Evolutionary conservation across 2,888 invertebrate genomes (phyloP).

Genomic region (Scaptomyza tumidula): DNA sequence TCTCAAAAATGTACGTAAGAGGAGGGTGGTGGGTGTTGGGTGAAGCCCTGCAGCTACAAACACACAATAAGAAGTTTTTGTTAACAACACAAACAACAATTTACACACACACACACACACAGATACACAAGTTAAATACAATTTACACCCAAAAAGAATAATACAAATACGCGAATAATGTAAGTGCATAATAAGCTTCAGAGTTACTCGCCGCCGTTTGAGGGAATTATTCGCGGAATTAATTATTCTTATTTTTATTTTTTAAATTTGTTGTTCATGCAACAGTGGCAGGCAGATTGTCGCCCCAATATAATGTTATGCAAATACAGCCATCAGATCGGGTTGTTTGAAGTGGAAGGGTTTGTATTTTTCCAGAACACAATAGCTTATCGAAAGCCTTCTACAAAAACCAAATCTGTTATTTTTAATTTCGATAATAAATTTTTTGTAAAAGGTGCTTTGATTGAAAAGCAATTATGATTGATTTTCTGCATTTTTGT

Average conservation of each 20-base stretch:
- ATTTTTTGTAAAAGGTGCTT: slow-evolving; percentile 27
- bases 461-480: slow-evolving; percentile 32
- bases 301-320: slow-evolving; percentile 18
- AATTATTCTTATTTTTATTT: not conserved
- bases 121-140: slow-evolving; percentile 16
- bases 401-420: slow-evolving; percentile 22
- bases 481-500: slow-evolving; percentile 22
- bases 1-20: slow-evolving; percentile 64
- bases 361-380: slow-evolving; percentile 48
- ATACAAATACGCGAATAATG: slow-evolving; percentile 56
- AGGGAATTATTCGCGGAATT: slow-evolving; percentile 51
- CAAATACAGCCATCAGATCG: slow-evolving; percentile 37
- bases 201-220: slow-evolving; percentile 32
- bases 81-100: slow-evolving; percentile 31
- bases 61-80: slow-evolving; percentile 24
- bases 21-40: slow-evolving; percentile 2
- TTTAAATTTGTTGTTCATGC: slow-evolving; percentile 5
- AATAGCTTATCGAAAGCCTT: slow-evolving; percentile 60
- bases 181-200: slow-evolving; percentile 58
- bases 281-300: slow-evolving; percentile 10
- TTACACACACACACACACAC: not conserved
- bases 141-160: slow-evolving; percentile 39
- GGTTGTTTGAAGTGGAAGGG: slow-evolving; percentile 1
- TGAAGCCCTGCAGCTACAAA: slow-evolving; percentile 13
- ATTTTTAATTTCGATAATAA: slow-evolving; percentile 30